These are phyloP conservation scores for Xiphophorus maculatus DNA, from an alignment of 2,113 vertebrate genomes.

Conservation along the genomic window DNA sequence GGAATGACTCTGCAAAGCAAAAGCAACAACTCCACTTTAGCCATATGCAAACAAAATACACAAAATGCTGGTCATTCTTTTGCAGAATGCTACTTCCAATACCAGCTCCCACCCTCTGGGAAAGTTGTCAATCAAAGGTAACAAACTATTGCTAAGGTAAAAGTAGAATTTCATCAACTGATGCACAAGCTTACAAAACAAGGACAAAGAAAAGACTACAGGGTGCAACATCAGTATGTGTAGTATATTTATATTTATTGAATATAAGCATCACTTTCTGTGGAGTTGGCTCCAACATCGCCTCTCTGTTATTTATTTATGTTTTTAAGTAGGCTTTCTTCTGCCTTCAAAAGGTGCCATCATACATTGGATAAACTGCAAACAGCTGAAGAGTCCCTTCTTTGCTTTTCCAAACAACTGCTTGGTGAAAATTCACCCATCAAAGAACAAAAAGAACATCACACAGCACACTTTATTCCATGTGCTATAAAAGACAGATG, in stretches of 20 bases:
- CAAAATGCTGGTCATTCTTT: neutral
- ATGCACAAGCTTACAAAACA: neutral
- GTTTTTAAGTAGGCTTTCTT: neutral
- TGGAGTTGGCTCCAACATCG: neutral
- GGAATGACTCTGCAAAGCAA: neutral
- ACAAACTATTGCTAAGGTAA: neutral
- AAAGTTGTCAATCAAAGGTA: too few species aligned
- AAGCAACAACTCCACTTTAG: neutral
- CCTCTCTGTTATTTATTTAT: neutral
- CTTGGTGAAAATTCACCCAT: conserved; percentile 6
- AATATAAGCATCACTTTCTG: neutral
- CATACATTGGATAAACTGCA: neutral
- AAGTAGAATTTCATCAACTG: neutral
- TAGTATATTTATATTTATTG: neutral
- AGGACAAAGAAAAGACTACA: too few species aligned
- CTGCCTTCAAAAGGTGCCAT: neutral
- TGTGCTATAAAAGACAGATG: conserved; percentile 24
- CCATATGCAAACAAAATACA: neutral
- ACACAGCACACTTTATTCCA: conserved; percentile 21
- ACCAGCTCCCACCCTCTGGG: too few species aligned
- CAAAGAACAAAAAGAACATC: conserved; percentile 29
- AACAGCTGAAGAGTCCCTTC: neutral
- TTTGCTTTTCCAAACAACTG: neutral
- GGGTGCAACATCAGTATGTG: neutral
- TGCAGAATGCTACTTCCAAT: neutral